Conservation (phyloP, 2,797 vertebrate genomes). For the Pipistrellus pygmaeus region DNA sequence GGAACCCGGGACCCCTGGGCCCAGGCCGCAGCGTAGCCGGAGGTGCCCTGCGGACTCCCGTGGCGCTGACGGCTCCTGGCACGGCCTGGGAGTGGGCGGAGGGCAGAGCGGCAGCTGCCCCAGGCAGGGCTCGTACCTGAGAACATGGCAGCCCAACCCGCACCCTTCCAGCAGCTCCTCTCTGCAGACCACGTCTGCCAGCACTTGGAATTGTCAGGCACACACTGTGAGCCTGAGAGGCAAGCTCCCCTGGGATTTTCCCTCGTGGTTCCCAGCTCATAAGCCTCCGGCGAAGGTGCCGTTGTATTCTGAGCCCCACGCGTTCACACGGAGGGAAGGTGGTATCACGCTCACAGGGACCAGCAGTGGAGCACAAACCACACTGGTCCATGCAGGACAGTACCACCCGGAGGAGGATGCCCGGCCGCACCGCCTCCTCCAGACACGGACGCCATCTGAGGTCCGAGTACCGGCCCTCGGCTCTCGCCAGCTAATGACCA, state of each 20-base stretch:
- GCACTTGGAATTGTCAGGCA: neutral
- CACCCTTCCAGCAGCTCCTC: neutral
- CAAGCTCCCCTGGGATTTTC: neutral
- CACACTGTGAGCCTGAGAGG: neutral
- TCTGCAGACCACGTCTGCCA: neutral
- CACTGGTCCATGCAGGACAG: neutral
- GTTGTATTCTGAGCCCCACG: neutral
- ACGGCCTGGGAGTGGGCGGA: neutral
- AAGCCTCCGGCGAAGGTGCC: neutral
- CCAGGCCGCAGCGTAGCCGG: neutral
- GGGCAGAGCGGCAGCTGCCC: neutral
- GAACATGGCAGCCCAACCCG: accelerated
- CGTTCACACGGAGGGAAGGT: neutral
- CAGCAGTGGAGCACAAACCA: neutral
- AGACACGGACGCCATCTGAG: neutral
- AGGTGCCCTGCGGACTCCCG: neutral
- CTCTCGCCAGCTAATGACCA: neutral
- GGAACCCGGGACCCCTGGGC: neutral
- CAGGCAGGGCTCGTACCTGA: neutral
- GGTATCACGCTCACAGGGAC: neutral
- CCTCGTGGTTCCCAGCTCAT: neutral
- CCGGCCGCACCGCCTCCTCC: neutral
- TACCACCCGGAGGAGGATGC: no score
- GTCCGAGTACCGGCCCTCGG: accelerated
- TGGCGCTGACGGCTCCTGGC: neutral